A percentile compares a stretch with the other conserved stretches of the same genome.
phyloP scores from a whole-genome alignment of 2,797 vertebrate species.

The Bradypodion pumilum region DNA sequence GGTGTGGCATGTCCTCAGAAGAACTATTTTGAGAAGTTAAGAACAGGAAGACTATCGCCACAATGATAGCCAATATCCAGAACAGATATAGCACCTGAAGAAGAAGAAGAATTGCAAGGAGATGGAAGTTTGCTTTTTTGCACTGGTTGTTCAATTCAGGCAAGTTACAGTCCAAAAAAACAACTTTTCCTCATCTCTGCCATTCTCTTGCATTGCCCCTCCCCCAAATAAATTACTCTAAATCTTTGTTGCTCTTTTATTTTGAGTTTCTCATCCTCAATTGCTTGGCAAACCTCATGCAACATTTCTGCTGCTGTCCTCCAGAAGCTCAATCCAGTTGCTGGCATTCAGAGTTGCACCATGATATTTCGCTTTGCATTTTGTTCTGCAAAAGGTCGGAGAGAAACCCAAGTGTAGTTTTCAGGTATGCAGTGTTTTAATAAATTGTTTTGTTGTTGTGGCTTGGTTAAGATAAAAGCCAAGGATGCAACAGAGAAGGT shows the following conservation, averaged over 20 bases:
- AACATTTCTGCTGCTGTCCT: no score
- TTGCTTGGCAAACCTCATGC: background rate
- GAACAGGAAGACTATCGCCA: no score
- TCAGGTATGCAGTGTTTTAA: no score
- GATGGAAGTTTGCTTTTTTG: no score
- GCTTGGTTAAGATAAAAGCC: conserved; percentile 6
- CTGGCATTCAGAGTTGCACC: background rate
- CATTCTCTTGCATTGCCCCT: background rate
- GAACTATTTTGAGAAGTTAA: no score
- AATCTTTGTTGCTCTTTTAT: background rate
- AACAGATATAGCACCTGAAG: no score
- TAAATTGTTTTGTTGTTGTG: background rate
- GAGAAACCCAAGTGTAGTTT: background rate
- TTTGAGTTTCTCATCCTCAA: background rate
- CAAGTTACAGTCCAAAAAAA: background rate
- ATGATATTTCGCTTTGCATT: background rate
- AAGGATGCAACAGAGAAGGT: background rate
- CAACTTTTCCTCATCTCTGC: background rate
- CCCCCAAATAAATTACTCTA: background rate
- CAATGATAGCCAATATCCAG: no score
- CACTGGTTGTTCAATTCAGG: no score
- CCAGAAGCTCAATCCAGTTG: background rate
- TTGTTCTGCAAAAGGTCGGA: background rate
- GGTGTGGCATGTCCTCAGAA: no score
- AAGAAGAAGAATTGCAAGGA: no score